Evolutionary conservation across 2,797 vertebrate species (phyloP).

Genomic region (Squalus acanthias): DNA sequence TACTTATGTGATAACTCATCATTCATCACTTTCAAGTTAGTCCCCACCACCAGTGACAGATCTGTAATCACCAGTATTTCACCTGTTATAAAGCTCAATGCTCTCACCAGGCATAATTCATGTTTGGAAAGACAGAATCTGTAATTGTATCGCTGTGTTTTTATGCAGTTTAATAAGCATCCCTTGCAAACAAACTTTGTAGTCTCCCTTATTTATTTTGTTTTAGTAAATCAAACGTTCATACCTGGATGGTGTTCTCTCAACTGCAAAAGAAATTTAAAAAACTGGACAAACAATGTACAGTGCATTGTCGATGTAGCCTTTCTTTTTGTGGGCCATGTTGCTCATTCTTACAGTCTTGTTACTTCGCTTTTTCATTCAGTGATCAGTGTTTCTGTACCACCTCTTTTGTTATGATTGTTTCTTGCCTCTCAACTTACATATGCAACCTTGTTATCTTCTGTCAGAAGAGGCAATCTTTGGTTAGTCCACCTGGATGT

Average conservation of each 20-base stretch:
- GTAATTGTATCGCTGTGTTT: not conserved
- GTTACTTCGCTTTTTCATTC: not conserved
- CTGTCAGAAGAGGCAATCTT: not conserved
- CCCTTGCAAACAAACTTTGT: not conserved
- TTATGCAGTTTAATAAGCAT: not conserved
- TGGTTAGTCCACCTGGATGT: not conserved
- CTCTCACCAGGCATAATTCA: not conserved
- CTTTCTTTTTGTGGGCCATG: not conserved
- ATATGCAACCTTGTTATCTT: not conserved
- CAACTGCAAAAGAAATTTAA: not conserved
- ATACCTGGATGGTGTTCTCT: not conserved
- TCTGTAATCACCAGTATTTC: not conserved
- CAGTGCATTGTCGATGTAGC: not conserved
- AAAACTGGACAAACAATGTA: no score
- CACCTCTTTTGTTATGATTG: not conserved
- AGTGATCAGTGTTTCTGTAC: not conserved
- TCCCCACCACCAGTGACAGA: not conserved
- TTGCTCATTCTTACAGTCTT: not conserved
- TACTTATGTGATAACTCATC: not conserved
- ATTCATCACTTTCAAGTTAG: not conserved
- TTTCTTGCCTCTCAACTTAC: not conserved
- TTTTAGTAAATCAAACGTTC: not conserved
- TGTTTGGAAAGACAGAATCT: not conserved
- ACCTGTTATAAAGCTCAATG: not conserved
- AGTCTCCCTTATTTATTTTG: not conserved